A percentile compares a stretch with the other conserved stretches of the same genome.
Evolutionary conservation across 1,140 invertebrate genomes (phyloP).

Genomic region (Drosophila virilis): DNA sequence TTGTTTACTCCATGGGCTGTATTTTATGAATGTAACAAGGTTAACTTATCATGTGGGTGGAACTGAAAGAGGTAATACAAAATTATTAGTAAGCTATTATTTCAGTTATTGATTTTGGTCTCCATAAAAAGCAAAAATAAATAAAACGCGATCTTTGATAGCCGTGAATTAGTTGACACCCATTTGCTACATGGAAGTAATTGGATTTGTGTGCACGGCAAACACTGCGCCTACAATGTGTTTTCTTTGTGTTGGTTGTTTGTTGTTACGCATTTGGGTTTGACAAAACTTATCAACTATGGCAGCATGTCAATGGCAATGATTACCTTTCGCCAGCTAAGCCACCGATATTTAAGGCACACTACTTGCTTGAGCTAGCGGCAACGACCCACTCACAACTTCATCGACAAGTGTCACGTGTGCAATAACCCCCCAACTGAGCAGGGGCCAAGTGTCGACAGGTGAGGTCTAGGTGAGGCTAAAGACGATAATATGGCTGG

Average conservation of each 20-base stretch:
- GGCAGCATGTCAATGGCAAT: slow-evolving; percentile 45
- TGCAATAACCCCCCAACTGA: not conserved
- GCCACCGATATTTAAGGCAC: not conserved
- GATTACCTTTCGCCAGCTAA: slow-evolving; percentile 19
- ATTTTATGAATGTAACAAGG: not conserved
- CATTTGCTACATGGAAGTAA: not conserved
- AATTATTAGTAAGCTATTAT: not conserved
- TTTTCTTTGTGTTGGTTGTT: not conserved
- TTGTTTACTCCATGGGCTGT: not conserved
- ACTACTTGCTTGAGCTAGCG: not conserved
- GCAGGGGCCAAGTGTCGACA: slow-evolving; percentile 5
- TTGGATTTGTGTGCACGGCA: slow-evolving; percentile 5
- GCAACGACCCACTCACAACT: not conserved
- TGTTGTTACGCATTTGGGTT: not conserved
- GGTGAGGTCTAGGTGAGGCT: not conserved
- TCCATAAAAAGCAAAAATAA: not conserved
- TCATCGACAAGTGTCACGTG: slow-evolving; percentile 29
- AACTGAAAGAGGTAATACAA: not conserved
- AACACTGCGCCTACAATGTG: not conserved
- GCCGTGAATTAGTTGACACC: not conserved
- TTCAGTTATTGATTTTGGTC: not conserved
- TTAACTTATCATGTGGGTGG: not conserved
- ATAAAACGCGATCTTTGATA: not conserved
- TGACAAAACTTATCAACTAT: slow-evolving; percentile 27
- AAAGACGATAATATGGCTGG: not conserved